Evolutionary conservation across 2,888 invertebrate species (phyloP).

Genomic region (Brachyptera risi): DNA sequence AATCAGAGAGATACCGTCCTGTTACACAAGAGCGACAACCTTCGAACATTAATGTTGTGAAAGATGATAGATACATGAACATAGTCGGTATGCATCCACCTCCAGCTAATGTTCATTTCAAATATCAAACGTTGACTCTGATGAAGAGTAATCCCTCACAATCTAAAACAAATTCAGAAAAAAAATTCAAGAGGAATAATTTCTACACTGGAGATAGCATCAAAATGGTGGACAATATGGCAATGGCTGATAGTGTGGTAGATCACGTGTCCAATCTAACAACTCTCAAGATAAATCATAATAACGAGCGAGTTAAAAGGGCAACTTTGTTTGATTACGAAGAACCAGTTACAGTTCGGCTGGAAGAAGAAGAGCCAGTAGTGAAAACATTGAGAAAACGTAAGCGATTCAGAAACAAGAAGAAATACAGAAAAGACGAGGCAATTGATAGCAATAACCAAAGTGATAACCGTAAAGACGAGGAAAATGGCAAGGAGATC

Average conservation of each 20-base stretch:
- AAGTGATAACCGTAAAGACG: background rate
- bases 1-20: background rate
- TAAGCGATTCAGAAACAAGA: background rate
- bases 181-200: background rate
- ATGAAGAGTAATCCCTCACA: background rate
- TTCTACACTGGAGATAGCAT: background rate
- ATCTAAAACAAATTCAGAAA: background rate
- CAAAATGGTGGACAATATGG: constrained; percentile 5
- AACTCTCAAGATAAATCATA: too few species aligned
- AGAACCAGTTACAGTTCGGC: too few species aligned
- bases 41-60: background rate
- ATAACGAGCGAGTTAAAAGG: background rate
- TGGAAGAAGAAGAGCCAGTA: background rate
- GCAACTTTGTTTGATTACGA: background rate
- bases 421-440: background rate
- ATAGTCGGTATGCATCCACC: constrained; percentile 1
- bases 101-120: constrained; percentile 1
- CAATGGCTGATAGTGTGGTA: background rate
- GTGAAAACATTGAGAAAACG: background rate
- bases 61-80: background rate
- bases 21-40: background rate
- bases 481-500: background rate
- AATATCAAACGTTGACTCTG: constrained; percentile 12
- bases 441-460: background rate
- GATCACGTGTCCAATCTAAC: constrained; percentile 2